Evolutionary conservation across 2,113 vertebrate genomes (phyloP), one percentile per base, ranked within the genome.

Genomic region (Alouatta palliata): DNA sequence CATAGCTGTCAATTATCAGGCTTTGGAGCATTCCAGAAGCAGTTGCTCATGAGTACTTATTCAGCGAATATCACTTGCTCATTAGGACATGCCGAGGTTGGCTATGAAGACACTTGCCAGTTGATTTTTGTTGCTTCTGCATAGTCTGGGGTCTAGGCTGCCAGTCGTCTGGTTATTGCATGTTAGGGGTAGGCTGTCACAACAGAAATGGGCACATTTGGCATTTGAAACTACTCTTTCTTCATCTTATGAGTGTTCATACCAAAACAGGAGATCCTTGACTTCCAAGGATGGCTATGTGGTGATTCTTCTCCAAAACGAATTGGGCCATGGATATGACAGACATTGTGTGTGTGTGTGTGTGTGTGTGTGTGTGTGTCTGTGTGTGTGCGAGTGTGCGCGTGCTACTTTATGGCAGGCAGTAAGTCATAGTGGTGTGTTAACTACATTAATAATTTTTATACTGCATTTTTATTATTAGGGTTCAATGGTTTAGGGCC

Each of bases 1-100:
- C 76, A 88, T 49, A 95, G 54, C 91, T 97, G 76, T 90, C 96
- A 92, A 92, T 98, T 95, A 95, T 91, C 81, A 27, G 95, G 79
- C 35, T 91, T 96, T 84, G 87, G 91, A 94, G 89, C 80, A 92
- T 97, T 96, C 87, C 80, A 85, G 37, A 40, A 96, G 88, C 76
- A 90, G 58, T 95, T 97, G 94, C 40, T 97, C 70, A 90, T 20
- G 64, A 83, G 56, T 0, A 6, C 61, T 52, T 43, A 92, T 86
- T 96, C 43, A 87, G 73, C 58, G 90, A 30, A 93, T 37, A 81
- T 93, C 64, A 4, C 87, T 80, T 32, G 2, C 70, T 95, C 85
- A 54, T 61, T 75, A 95, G 73, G 37, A 54, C 27, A 4, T 23
- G 54, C 81, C 92, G 56, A 88, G 71, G 37, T 35, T 1, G 3